phyloP scores from a whole-genome alignment of 2,888 invertebrate genomes.

The Zygogramma bicolorata region DNA sequence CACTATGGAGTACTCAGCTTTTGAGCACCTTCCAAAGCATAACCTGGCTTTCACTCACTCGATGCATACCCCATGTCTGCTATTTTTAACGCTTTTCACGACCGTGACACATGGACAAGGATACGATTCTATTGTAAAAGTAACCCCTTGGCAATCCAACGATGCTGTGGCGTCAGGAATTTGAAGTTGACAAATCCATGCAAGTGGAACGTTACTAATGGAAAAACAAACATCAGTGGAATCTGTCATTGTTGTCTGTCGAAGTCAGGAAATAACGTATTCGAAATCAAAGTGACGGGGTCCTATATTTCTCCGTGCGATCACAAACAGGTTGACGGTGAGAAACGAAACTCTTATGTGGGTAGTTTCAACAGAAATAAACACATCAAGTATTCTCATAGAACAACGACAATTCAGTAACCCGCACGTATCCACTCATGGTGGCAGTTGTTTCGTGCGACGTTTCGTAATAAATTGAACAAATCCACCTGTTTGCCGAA shows the following conservation, averaged over 20 bases:
- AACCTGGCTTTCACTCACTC: constrained; percentile 63
- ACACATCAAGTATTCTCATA: too few species aligned
- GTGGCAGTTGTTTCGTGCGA: constrained; percentile 51
- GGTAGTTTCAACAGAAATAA: too few species aligned
- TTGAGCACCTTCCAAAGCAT: constrained; percentile 65
- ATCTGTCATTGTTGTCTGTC: too few species aligned
- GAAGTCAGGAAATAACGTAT: too few species aligned
- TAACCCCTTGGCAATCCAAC: constrained; percentile 24
- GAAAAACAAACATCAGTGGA: too few species aligned
- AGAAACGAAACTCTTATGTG: too few species aligned
- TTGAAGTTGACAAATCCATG: too few species aligned
- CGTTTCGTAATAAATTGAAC: constrained; percentile 60
- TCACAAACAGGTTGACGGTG: too few species aligned
- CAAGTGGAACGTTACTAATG: too few species aligned
- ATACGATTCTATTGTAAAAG: constrained; percentile 22
- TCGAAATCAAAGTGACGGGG: too few species aligned
- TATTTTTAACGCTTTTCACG: constrained; percentile 57
- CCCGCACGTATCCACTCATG: constrained; percentile 25
- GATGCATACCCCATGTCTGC: constrained; percentile 61
- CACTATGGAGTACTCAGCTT: constrained; percentile 64
- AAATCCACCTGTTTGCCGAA: constrained; percentile 67
- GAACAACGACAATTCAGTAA: constrained; percentile 16
- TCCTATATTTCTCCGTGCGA: too few species aligned
- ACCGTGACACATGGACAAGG: background rate
- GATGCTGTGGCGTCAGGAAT: too few species aligned